Percentiles rank a stretch among this genome's conserved stretches.
phyloP scores from a whole-genome alignment of 2,113 vertebrate genomes.

The Podarcis muralis region DNA sequence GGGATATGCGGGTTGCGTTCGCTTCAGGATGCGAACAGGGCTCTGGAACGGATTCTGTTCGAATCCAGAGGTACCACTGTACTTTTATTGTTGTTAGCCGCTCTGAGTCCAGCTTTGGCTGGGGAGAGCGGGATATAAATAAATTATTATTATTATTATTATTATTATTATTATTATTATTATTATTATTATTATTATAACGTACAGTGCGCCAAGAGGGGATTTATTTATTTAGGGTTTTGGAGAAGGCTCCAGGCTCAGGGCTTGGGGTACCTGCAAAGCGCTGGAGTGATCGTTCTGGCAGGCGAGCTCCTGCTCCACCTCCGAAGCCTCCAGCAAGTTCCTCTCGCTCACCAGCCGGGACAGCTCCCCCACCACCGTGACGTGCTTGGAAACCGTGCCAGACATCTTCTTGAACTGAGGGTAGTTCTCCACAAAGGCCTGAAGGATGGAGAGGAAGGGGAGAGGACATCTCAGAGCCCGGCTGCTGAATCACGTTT shows the following conservation, averaged over 20 bases:
- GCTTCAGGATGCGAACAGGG: too few species aligned
- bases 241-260: neutral
- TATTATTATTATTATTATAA: too few species aligned
- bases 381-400: constrained; percentile 95
- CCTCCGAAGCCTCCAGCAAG: constrained; percentile 92
- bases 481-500: neutral
- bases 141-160: too few species aligned
- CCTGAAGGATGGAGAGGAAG: constrained; percentile 70
- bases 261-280: constrained; percentile 81
- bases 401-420: constrained; percentile 99
- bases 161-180: too few species aligned
- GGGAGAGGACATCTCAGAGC: neutral
- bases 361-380: constrained; percentile 93
- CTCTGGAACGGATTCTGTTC: too few species aligned
- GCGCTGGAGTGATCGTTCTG: constrained; percentile 94
- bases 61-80: too few species aligned
- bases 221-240: too few species aligned
- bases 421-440: constrained; percentile 96
- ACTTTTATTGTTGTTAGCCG: too few species aligned
- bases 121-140: too few species aligned
- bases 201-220: too few species aligned
- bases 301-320: constrained; percentile 95
- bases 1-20: too few species aligned
- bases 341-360: constrained; percentile 84
- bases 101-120: too few species aligned